A percentile compares a stretch with the other conserved stretches of the same genome.
Conservation (phyloP, 2,797 vertebrate species). For the Aphelocoma californica region DNA sequence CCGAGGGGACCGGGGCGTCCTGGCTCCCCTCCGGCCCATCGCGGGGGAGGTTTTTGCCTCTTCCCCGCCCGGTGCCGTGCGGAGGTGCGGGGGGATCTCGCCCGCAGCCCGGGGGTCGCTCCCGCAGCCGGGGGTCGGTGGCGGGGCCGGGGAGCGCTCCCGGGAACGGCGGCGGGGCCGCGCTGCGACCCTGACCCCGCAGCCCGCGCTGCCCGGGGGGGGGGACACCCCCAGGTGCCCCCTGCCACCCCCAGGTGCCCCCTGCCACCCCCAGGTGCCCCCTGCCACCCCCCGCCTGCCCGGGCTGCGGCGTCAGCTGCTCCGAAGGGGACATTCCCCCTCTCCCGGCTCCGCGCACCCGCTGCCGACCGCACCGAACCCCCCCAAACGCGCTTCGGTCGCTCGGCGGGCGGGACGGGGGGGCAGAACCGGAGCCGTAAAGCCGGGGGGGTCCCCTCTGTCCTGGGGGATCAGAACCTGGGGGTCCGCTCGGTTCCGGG, state of each 20-base stretch:
- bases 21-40: neutral
- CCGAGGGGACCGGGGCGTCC: fast-evolving
- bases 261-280: neutral
- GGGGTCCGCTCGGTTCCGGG: neutral
- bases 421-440: neutral
- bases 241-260: neutral
- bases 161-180: neutral
- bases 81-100: neutral
- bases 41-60: fast-evolving
- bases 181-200: no score
- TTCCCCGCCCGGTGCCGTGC: neutral
- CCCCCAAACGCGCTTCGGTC: fast-evolving
- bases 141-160: neutral
- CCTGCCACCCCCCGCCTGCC: neutral
- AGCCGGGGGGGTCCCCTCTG: neutral
- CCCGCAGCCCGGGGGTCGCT: neutral
- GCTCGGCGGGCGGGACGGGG: neutral
- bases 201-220: no score
- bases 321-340: no score
- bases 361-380: neutral
- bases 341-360: neutral
- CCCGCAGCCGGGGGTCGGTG: neutral
- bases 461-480: neutral
- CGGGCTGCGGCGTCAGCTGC: neutral
- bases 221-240: neutral